Base-by-base conservation (phyloP, 1,140 invertebrate species). In the Nasonia giraulti region DNA sequence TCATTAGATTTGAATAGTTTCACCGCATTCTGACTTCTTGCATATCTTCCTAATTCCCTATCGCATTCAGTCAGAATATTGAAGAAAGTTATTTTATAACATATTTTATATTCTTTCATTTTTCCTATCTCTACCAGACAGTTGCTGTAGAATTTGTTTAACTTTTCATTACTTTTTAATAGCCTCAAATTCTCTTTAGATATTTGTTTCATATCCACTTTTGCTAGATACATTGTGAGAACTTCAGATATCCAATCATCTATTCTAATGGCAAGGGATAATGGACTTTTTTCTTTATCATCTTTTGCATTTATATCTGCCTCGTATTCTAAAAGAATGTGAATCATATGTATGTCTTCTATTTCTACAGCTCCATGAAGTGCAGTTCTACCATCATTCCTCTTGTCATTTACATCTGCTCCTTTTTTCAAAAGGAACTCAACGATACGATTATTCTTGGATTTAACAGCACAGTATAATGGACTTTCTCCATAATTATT, bases 281-380 rank as follows among this genome's bases (percentile, higher is more conserved):
- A 55, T 27, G 93, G 91, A 11, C 93, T 93, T 85, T 93, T 92
- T 0, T 92, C 93, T 66, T 90, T 91, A 75, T 93, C 92, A 86
- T 94, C 93, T 27, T 92, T 91, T 77, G 91, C 90, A 84, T 94
- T 93, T 3, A 93, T 91, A 88, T 93, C 90, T 0, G 91, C 93
- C 0, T 93, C 92, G 12, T 84, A 10, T n/a, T 84, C 82, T 20
- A 84, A 79, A 20, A 94, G 84, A 0, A 90, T 88, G 73, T 93
- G 89, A 10, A 93, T 93, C 8, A 94, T 92, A 44, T 93, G 91
- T 37, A 89, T 87, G 80, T 94, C 92, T 1, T 92, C 92, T 84
- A 93, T 93, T 87, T 93, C 93, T 80, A 92, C 93, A 44, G 94
- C 94, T 31, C 93, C 88, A 85, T 94, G 93, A 1, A 95, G 89